Evolutionary conservation across 2,888 invertebrate genomes (phyloP).

Genomic region (Melieria picta): DNA sequence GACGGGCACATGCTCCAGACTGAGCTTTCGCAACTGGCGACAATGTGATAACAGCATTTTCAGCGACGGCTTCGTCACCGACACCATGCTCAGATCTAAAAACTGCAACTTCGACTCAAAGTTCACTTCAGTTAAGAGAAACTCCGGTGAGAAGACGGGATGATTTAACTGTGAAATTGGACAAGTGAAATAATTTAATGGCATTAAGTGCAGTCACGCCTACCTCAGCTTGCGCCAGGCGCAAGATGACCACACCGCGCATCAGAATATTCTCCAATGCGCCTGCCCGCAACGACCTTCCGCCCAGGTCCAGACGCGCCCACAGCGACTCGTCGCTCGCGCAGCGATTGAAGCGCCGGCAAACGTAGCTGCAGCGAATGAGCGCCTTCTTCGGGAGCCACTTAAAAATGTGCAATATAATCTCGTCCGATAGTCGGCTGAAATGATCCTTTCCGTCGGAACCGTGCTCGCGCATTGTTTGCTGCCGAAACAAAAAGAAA

Average conservation of each 20-base stretch:
- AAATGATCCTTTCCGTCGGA: conserved; percentile 72
- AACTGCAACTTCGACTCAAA: conserved; percentile 77
- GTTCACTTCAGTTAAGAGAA: conserved; percentile 58
- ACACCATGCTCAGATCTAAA: conserved; percentile 86
- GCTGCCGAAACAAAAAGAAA: conserved; percentile 62
- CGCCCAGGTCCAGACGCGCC: conserved; percentile 84
- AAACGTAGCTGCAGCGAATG: conserved; percentile 77
- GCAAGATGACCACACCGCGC: conserved; percentile 79
- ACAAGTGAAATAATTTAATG: not conserved
- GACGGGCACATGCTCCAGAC: conserved; percentile 81
- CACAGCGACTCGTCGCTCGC: conserved; percentile 87
- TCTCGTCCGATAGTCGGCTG: conserved; percentile 82
- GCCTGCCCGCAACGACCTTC: conserved; percentile 74
- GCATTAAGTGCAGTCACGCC: conserved; percentile 34
- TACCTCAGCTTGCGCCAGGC: conserved; percentile 84
- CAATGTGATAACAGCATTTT: conserved; percentile 73
- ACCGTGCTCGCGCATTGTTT: conserved; percentile 47
- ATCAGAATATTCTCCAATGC: conserved; percentile 80
- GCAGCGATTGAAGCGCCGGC: conserved; percentile 81
- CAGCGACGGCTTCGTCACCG: conserved; percentile 71
- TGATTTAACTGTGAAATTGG: conserved; percentile 62
- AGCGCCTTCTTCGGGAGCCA: conserved; percentile 83
- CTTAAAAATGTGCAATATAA: conserved; percentile 82
- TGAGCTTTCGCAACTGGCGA: conserved; percentile 79
- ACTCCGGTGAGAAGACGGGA: conserved; percentile 68